phyloP scores from a whole-genome alignment of 2,113 vertebrate species.

The Naja naja region DNA sequence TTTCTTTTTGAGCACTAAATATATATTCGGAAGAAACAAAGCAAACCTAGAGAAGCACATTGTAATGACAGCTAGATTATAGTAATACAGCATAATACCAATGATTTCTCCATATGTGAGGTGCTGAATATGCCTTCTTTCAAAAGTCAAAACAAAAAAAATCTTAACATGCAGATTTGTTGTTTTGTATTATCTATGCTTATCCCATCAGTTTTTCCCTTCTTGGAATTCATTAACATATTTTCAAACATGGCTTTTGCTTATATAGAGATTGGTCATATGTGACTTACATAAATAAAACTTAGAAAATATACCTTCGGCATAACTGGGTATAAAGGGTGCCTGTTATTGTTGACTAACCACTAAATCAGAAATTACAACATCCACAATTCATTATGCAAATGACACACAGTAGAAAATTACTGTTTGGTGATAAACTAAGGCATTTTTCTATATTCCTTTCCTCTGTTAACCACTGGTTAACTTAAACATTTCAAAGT shows the following conservation, averaged over 20 bases:
- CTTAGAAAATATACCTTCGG: background rate
- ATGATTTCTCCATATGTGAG: background rate
- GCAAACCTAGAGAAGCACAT: background rate
- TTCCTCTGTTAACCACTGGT: slow-evolving; percentile 12
- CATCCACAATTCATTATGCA: background rate
- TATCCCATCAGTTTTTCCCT: background rate
- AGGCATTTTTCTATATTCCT: background rate
- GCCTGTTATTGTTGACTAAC: background rate
- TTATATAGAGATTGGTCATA: slow-evolving; percentile 27
- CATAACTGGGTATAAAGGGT: background rate
- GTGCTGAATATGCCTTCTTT: background rate
- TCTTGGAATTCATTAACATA: slow-evolving; percentile 34
- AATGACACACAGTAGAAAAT: background rate
- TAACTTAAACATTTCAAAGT: slow-evolving; percentile 27
- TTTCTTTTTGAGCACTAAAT: background rate
- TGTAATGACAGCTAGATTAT: background rate
- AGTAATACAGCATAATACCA: background rate
- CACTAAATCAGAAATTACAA: background rate
- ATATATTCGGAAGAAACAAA: background rate
- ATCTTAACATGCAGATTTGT: slow-evolving; percentile 10
- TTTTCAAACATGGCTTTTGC: slow-evolving; percentile 23
- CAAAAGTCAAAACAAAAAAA: background rate
- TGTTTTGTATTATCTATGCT: slow-evolving; percentile 52
- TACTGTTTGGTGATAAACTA: slow-evolving; percentile 8
- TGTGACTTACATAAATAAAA: background rate